Evolutionary conservation across 2,888 invertebrate species (phyloP), one percentile per base, ranked within the genome.

Genomic region (Habrosyne pyritoides): DNA sequence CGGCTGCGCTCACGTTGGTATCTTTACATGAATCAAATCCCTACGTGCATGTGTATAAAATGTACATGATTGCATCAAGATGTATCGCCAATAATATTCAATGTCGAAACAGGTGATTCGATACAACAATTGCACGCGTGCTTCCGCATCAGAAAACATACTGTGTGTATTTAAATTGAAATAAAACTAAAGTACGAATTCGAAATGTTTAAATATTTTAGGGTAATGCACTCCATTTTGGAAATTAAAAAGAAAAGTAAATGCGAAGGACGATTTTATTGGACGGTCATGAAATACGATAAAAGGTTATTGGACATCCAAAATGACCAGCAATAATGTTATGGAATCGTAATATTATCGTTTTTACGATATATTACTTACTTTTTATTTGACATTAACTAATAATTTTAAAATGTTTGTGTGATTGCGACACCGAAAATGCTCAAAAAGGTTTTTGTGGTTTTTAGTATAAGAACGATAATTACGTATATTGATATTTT

Each of bases 21-120:
- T 77, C 68, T 58, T 57, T 61, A 63, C 61, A 72, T 66, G 67
- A 72, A 78, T 77, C 73, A 71, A 69, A 72, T 60, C 67, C 55
- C 63, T 62, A 57, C 46, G 57, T 47, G 52, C 57, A 57, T 59
- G 61, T 58, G 53, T 53, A 52, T 54, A 57, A n/a, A 55, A 49
- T 57, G 57, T 59, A 53, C 60, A 67, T 67, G 65, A 71, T 66
- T 70, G 60, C 56, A 65, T 64, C n/a, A 26, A 36, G 53, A 54
- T 60, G 57, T 61, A 67, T 62, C 60, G 59, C 60, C 56, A 64
- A 70, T 71, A 69, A 66, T 65, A 55, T 68, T 67, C 76, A 84
- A 83, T 83, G 79, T 74, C 79, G 74, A 67, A 75, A 73, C 80
- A 79, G 75, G 78, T 83, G 77, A 68, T 73, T 70, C 67, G 61